Percentiles rank a stretch among this genome's conserved stretches.
These are phyloP conservation scores for Pinctada fucata DNA, from an alignment of 2,888 invertebrate species.

Conservation along the genomic window DNA sequence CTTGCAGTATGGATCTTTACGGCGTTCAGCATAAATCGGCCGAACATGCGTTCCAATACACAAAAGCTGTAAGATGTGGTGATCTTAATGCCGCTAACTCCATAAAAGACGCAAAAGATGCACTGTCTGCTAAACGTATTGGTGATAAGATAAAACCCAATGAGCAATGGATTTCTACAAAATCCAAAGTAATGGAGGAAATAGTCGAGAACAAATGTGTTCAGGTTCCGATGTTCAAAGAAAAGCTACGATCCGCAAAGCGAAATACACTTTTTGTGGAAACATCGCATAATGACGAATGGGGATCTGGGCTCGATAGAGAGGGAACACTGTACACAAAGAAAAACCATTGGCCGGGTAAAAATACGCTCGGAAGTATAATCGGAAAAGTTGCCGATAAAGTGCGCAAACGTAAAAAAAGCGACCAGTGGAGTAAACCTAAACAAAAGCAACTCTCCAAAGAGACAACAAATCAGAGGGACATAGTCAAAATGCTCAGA, in stretches of 20 bases:
- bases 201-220: not conserved
- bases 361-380: not conserved
- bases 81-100: no score
- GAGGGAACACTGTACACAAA: conserved; percentile 6
- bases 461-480: not conserved
- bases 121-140: no score
- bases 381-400: not conserved
- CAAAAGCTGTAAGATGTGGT: no score
- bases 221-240: conserved; percentile 7
- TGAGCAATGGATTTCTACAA: conserved; percentile 13
- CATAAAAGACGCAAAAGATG: no score
- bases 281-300: conserved; percentile 17
- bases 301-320: conserved; percentile 16
- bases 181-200: conserved; percentile 6
- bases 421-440: conserved; percentile 3
- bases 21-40: no score
- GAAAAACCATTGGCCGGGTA: conserved; percentile 11
- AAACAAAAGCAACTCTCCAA: not conserved
- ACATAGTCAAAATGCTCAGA: not conserved
- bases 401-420: not conserved
- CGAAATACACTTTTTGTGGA: conserved; percentile 1
- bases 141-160: conserved; percentile 7
- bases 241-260: not conserved
- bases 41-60: no score
- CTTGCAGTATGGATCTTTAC: no score